Percentiles rank a stretch among this genome's conserved stretches.
Evolutionary conservation across 1,140 invertebrate genomes (phyloP).

Genomic region (Diachasma alloeum): DNA sequence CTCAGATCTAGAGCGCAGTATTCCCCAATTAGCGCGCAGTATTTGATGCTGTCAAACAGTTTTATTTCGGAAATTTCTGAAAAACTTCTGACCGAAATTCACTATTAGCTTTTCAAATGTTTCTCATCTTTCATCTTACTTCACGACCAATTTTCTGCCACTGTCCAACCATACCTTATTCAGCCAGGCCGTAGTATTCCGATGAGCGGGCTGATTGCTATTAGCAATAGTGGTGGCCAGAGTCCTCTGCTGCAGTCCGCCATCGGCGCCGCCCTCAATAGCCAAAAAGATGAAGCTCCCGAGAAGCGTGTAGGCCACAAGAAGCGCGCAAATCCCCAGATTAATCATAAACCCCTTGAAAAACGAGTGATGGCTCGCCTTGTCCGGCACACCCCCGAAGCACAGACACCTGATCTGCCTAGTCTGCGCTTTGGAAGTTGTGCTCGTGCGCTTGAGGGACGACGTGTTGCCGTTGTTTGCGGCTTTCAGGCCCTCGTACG

Average conservation of each 20-base stretch:
- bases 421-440: conserved; percentile 30
- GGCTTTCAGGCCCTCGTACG: conserved; percentile 62
- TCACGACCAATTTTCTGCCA: no score
- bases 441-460: conserved; percentile 55
- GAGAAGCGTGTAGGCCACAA: conserved; percentile 89
- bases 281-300: conserved; percentile 93
- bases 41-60: no score
- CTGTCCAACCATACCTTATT: conserved; percentile 57
- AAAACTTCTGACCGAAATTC: no score
- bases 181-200: conserved; percentile 61
- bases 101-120: no score
- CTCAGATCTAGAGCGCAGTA: no score
- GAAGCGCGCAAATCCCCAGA: conserved; percentile 84
- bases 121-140: no score
- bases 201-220: conserved; percentile 58
- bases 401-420: conserved; percentile 71
- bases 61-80: no score
- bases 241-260: conserved; percentile 70
- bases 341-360: conserved; percentile 82
- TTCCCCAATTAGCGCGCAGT: no score
- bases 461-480: conserved; percentile 65
- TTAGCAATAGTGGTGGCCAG: conserved; percentile 69
- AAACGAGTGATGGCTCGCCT: conserved; percentile 72
- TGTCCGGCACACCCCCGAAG: conserved; percentile 69
- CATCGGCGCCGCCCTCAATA: conserved; percentile 80